These are phyloP conservation scores for Xylophagus ater DNA, from an alignment of 2,888 invertebrate genomes.

Conservation along the genomic window DNA sequence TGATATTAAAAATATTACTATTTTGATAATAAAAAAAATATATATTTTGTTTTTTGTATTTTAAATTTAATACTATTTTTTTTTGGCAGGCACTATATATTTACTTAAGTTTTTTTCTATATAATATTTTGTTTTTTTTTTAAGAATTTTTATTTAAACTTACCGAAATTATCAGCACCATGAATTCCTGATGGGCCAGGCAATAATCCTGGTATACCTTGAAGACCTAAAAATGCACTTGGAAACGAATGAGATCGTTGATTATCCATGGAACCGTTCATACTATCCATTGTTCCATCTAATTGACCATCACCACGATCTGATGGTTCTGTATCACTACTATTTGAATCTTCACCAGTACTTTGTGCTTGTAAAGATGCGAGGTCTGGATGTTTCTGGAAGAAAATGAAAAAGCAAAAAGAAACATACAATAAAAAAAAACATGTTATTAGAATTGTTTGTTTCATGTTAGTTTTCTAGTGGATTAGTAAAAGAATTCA, in stretches of 20 bases:
- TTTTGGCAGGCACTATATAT: too few relatives aligned
- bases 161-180: conserved; percentile 70
- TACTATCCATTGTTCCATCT: conserved; percentile 49
- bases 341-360: conserved; percentile 72
- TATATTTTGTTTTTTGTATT: too few relatives aligned
- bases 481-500: neutral
- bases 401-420: conserved; percentile 20
- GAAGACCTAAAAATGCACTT: conserved; percentile 66
- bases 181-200: conserved; percentile 81
- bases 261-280: conserved; percentile 53
- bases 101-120: too few relatives aligned
- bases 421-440: conserved; percentile 6
- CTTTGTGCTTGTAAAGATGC: conserved; percentile 52
- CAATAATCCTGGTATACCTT: conserved; percentile 66
- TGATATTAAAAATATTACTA: too few relatives aligned
- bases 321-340: conserved; percentile 71
- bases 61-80: too few relatives aligned
- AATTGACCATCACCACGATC: conserved; percentile 52
- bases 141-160: conserved; percentile 43
- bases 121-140: too few relatives aligned
- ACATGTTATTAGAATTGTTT: conserved; percentile 1
- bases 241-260: conserved; percentile 65
- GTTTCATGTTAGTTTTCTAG: neutral
- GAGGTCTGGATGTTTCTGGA: conserved; percentile 46
- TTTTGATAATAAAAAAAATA: too few relatives aligned